Evolutionary conservation across 2,113 vertebrate species (phyloP), one percentile per base, ranked within the genome.

Genomic region (Lepidiolamprologus cunningtoni): DNA sequence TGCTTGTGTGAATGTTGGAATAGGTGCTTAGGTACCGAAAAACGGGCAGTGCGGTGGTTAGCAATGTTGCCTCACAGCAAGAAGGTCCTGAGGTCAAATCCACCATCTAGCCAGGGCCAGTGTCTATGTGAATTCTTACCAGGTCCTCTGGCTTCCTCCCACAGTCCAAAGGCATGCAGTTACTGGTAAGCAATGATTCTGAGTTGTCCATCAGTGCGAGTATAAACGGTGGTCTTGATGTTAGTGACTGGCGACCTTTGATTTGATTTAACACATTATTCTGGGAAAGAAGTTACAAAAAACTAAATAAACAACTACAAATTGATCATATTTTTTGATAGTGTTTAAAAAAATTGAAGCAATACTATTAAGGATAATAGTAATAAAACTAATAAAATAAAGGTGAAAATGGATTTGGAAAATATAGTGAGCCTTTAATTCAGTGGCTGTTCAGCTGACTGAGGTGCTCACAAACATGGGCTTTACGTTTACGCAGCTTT

Each of bases 401-500:
- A 37, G 33, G 33, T 68, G 47, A 13, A 57, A 85, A 82, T 85
- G 3, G 68, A 31, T 37, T 87, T 35, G 81, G 12, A 84, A 80
- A 73, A 82, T 52, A 79, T 58, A 21, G 2, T 4, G 9, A n/a
- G 83, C 31, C 57, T 86, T 87, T n/a, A 76, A 61, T 63, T 85
- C 82, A 79, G 76, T 14, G 63, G 80, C 84, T 61, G 71, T 73
- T 80, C 11, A 88, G 66, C 55, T 80, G 87, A 84, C 82, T 17
- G 80, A 81, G 79, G 81, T 50, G 6, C 87, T 90, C 50, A 71
- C 79, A 86, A 86, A 89, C 63, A 86, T 80, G 89, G 86, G 80
- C 85, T 90, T 54, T 35, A 63, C 80, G 1, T 90, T 90, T 79
- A 91, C 53, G 78, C 86, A 82, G 87, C 81, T 89, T 94, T 94